Evolutionary conservation across 2,888 invertebrate genomes (phyloP), one percentile per base, ranked within the genome.

Genomic region (Neria commutata): DNA sequence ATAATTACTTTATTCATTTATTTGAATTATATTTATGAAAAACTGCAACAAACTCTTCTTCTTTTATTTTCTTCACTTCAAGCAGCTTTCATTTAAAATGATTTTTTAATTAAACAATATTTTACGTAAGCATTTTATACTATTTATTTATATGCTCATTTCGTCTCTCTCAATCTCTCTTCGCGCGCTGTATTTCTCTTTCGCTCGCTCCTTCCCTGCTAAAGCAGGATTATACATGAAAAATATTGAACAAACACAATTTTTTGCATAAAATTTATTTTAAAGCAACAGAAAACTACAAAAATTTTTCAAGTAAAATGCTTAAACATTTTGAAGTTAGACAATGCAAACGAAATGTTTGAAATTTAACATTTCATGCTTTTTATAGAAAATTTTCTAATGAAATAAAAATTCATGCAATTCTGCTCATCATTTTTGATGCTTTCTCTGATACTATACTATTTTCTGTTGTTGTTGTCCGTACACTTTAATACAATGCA

Each of bases 191-290:
- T 37, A 16, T 34, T 37, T 33, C 6, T 10, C 14, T 33, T 37
- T 37, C 37, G 5, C n/a, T 37, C 17, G 17, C 37, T 37, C n/a
- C n/a, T 37, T 37, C 6, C 33, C 14, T 16, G n/a, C 17, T 16
- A 17, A 16, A 16, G 17, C n/a, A 45, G 6, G 17, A 19, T 45
- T 17, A 25, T 49, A 34, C 47, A 54, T 42, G 21, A 42, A 33
- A 60, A 60, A 60, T 54, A 56, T 54, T 56, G 3, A 60, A 60
- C 56, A 60, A 60, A 60, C 60, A 60, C 60, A 60, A 56, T 56
- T 60, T 49, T 45, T 17, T 54, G 5, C 1, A n/a, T n/a, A n/a
- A n/a, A n/a, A n/a, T n/a, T n/a, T n/a, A n/a, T n/a, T n/a, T n/a
- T n/a, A n/a, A n/a, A n/a, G n/a, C n/a, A n/a, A n/a, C n/a, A 51